These are phyloP conservation scores for Eulemur coronatus DNA, from an alignment of 2,797 vertebrate species.

Conservation along the genomic window DNA sequence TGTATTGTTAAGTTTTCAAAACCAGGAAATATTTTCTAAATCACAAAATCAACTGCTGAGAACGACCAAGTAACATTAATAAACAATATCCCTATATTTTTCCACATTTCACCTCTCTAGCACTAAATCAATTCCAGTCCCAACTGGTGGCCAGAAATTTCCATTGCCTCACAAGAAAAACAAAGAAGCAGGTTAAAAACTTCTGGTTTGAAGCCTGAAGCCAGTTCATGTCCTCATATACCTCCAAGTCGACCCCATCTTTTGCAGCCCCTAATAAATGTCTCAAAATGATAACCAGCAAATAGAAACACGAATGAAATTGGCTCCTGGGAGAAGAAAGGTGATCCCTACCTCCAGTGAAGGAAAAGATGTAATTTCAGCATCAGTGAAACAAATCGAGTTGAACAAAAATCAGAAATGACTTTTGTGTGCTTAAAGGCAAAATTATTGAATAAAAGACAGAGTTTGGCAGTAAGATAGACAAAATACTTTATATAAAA, in stretches of 20 bases:
- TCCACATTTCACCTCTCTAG: slow-evolving; percentile 46
- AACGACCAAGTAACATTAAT: slow-evolving; percentile 46
- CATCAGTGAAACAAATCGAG: neutral
- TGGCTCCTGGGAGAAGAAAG: neutral
- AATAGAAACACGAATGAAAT: neutral
- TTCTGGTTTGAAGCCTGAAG: neutral
- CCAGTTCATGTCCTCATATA: neutral
- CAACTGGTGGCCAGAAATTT: slow-evolving; percentile 37
- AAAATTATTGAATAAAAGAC: neutral
- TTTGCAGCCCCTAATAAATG: neutral
- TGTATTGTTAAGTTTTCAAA: slow-evolving; percentile 63
- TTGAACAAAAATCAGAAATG: neutral
- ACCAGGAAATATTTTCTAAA: slow-evolving; percentile 68
- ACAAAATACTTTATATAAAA: neutral
- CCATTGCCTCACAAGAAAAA: slow-evolving; percentile 38
- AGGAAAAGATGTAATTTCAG: neutral
- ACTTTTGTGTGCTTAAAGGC: neutral
- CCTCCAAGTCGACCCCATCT: neutral
- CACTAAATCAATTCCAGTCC: slow-evolving; percentile 16
- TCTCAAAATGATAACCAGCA: neutral
- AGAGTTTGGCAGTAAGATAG: neutral
- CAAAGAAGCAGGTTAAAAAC: neutral
- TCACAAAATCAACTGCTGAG: slow-evolving; percentile 47
- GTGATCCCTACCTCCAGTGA: neutral
- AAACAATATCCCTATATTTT: slow-evolving; percentile 56